Base-by-base conservation (phyloP, 2,797 vertebrate species). In the Lutjanus campechanus region DNA sequence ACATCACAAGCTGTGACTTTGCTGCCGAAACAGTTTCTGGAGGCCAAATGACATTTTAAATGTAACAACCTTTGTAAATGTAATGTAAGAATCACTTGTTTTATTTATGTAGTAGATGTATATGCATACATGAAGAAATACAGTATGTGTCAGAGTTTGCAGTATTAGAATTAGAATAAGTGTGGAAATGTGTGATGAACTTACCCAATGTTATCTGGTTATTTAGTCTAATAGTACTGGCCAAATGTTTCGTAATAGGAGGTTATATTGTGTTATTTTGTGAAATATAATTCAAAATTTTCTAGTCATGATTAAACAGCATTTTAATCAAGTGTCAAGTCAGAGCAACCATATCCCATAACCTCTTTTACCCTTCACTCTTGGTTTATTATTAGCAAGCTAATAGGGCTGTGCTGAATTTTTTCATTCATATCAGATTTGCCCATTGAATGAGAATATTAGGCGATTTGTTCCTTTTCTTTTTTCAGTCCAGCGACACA, bases 1-100 rank as follows among this genome's bases (percentile, higher is more conserved):
- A 40, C 11, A n/a, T 65, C 51, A 55, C 4, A 53, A 73, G 19
- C 44, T 44, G 22, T 51, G 36, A 54, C 11, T 36, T 20, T 44
- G 47, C 19, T 54, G 11, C 7, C 10, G 51, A 68, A 61, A 68
- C 36, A 16, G 6, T 46, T 83, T 67, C 59, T 60, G 25, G 25
- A 54, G 19, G 11, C 2, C 25, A 69, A 47, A 54, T 15, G 13
- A 67, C 19, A 25, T 53, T 9, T 15, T 29, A 16, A 17, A 58
- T 29, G 12, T 12, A 56, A 55, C 6, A 43, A 55, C 15, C 2
- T 49, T 25, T 49, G 5, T 25, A 17, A 64, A 60, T 60, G n/a
- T 54, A 64, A 60, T 60, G n/a, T 54, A 25, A 12, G 8, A 40
- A 8, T 19, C 20, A 36, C 22, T 17, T 47, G 17, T 25, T 51